Conservation (phyloP, 2,797 vertebrate genomes). For the Apodemus agrarius region DNA sequence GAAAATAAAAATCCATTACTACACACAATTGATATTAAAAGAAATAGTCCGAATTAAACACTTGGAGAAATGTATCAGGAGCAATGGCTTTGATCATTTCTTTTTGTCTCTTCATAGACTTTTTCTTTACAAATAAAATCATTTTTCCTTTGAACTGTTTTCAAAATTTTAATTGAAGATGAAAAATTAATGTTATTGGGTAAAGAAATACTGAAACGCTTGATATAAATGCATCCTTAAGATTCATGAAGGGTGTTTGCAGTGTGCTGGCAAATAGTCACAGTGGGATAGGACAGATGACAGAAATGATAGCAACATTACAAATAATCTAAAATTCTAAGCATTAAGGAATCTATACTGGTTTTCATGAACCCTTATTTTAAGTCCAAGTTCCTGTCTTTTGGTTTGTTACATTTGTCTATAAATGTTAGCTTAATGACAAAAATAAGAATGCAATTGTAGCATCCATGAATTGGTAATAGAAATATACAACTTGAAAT, state of each 20-base stretch:
- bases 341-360: neutral
- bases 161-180: conserved; percentile 36
- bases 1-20: conserved; percentile 17
- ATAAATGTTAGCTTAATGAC: neutral
- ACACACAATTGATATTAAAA: neutral
- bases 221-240: neutral
- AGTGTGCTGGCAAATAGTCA: neutral
- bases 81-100: conserved; percentile 22
- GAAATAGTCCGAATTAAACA: conserved; percentile 19
- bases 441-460: neutral
- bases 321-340: neutral
- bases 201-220: neutral
- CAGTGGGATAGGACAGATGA: neutral
- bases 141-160: conserved; percentile 46
- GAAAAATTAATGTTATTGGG: neutral
- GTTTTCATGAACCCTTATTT: neutral
- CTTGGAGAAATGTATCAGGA: neutral
- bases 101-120: conserved; percentile 15
- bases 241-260: neutral
- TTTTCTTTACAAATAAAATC: neutral
- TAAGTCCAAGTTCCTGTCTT: neutral
- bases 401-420: neutral
- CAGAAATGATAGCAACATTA: neutral
- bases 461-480: neutral
- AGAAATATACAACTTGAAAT: neutral